phyloP scores from a whole-genome alignment of 2,797 vertebrate species.

The Heteromormyrus szaboi region DNA sequence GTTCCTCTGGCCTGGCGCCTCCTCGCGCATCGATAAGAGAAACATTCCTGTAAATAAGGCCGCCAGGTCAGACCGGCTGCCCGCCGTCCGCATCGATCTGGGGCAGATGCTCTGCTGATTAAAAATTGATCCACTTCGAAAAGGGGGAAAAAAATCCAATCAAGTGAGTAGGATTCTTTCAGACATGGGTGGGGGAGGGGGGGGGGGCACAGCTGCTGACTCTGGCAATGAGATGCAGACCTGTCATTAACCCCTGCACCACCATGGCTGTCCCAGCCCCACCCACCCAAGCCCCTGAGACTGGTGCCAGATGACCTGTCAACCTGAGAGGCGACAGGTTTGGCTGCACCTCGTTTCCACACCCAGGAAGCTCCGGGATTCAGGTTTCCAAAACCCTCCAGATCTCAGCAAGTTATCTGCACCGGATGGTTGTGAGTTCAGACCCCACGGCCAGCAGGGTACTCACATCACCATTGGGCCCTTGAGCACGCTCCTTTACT shows the following conservation, averaged over 20 bases:
- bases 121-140: conserved; percentile 99
- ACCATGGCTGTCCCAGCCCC: conserved; percentile 45
- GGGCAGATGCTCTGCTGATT: conserved; percentile 99
- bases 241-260: conserved; percentile 94
- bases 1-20: background rate
- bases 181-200: conserved; percentile 62
- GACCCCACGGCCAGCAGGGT: background rate
- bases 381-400: background rate
- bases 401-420: background rate
- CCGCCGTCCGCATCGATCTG: conserved; percentile 83
- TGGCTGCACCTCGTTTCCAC: background rate
- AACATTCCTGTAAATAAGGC: conserved; percentile 83
- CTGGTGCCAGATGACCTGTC: background rate
- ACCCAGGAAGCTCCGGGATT: background rate
- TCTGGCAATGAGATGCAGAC: conserved; percentile 88
- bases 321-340: conserved; percentile 51
- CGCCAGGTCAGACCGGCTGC: conserved; percentile 74
- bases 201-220: conserved; percentile 80
- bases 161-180: conserved; percentile 98
- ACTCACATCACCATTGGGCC: background rate
- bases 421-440: background rate
- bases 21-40: conserved; percentile 32
- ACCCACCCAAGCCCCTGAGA: conserved; percentile 55
- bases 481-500: background rate
- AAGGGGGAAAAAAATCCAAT: conserved; percentile 85